phyloP scores from a whole-genome alignment of 2,888 invertebrate genomes.

The Lasius platythorax region DNA sequence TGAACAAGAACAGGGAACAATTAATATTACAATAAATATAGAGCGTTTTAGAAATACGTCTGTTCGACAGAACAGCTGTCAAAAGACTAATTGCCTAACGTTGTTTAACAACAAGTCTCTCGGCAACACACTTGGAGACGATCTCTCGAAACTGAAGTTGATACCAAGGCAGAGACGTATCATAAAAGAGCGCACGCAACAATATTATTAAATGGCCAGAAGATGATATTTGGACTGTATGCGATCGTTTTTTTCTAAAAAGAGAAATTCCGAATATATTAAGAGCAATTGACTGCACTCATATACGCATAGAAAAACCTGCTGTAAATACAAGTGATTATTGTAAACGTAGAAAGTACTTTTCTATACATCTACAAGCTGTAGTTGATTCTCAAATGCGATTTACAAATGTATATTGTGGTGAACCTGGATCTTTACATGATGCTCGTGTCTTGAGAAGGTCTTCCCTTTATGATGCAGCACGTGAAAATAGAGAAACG shows the following conservation, averaged over 20 bases:
- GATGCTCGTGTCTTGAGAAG: slow-evolving; percentile 7
- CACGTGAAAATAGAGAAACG: neutral
- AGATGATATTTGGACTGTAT: neutral
- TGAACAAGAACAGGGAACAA: too few relatives aligned
- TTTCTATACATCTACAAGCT: slow-evolving; percentile 7
- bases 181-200: too few relatives aligned
- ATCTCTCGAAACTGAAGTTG: too few relatives aligned
- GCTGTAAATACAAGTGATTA: neutral
- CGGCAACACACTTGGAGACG: too few relatives aligned
- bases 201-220: slow-evolving; percentile 34
- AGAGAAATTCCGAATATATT: neutral
- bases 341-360: slow-evolving; percentile 7
- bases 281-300: neutral
- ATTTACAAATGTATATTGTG: slow-evolving; percentile 22
- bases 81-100: too few relatives aligned
- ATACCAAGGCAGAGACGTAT: too few relatives aligned
- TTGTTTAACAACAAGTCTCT: too few relatives aligned
- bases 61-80: too few relatives aligned
- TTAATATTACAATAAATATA: too few relatives aligned
- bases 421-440: slow-evolving; percentile 8
- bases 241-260: neutral
- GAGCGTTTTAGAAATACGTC: too few relatives aligned
- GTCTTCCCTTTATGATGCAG: neutral
- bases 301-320: slow-evolving; percentile 6
- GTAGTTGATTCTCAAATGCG: neutral